Evolutionary conservation across 2,888 invertebrate genomes (phyloP), one percentile per base, ranked within the genome.

Genomic region (Neoscelio sp.): DNA sequence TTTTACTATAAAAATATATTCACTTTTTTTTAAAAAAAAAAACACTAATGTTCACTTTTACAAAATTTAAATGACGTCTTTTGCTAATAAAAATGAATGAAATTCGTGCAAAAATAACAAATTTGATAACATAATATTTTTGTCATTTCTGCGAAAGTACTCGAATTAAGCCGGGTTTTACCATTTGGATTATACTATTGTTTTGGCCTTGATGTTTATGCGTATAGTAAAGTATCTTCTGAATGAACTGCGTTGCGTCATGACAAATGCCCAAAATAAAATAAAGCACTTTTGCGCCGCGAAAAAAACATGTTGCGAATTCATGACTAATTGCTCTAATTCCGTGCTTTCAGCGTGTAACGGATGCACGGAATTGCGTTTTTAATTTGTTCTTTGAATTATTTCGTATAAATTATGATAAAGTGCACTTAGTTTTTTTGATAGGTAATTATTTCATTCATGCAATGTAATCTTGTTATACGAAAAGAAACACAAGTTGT

Each of bases 241-340:
- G 17, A 62, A 62, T 62, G 48, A 62, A 62, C 38, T 64, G 8
- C 28, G n/a, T 12, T 1, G 18, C 18, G 35, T 20, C 17, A 48
- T 52, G 50, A 52, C 20, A 52, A 65, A 52, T 20, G 8, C 12
- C 30, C 50, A 33, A 52, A 42, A 52, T 52, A 65, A 46, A 30
- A 20, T 26, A 20, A 28, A 52, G 30, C 33, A 30, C 42, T 65
- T 65, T 65, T 20, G 42, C 23, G 23, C 30, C 42, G 40, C 6
- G 40, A 15, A 65, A 65, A 65, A 65, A 65, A 52, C 30, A 42
- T 18, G 20, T 65, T 65, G 42, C 30, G 33, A 65, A 52, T 65
- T 52, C 42, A 65, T 65, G 65, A 65, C 52, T 65, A 65, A 65
- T 65, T 65, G 52, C 65, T 65, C 65, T 48, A 65, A 65, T 65